Conservation (phyloP, 2,113 vertebrate species). For the Clarias macrocephalus region DNA sequence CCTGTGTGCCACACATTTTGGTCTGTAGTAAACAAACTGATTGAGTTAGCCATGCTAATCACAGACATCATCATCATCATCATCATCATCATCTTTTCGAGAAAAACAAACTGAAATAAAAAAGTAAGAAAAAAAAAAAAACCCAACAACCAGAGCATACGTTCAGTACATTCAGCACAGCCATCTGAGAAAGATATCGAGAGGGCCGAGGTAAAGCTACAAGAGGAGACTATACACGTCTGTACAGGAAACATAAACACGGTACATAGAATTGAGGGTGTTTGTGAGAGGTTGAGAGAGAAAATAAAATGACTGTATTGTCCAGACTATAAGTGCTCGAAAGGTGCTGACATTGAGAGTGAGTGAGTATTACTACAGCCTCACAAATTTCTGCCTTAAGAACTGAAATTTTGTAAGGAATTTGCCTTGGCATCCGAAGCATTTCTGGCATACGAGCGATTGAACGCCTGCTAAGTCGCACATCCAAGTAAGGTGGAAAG, state of each 20-base stretch:
- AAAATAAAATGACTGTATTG: not conserved
- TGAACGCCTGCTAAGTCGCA: too few species aligned
- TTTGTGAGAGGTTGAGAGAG: not conserved
- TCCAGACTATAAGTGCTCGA: not conserved
- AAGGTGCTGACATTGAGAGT: too few species aligned
- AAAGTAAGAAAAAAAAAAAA: slow-evolving; percentile 28
- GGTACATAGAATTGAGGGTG: slow-evolving; percentile 40
- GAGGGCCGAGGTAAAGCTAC: slow-evolving; percentile 62
- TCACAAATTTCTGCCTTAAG: too few species aligned
- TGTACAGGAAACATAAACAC: slow-evolving; percentile 53
- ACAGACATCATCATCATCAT: slow-evolving; percentile 82
- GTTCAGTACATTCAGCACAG: slow-evolving; percentile 87
- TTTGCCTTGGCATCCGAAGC: too few species aligned
- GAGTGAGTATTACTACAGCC: too few species aligned
- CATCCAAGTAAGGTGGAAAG: too few species aligned
- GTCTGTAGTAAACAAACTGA: slow-evolving; percentile 72
- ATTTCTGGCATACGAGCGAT: too few species aligned
- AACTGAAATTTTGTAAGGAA: too few species aligned
- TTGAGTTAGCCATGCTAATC: slow-evolving; percentile 80
- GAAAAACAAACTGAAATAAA: not conserved
- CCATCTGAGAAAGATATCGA: slow-evolving; percentile 66
- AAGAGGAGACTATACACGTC: slow-evolving; percentile 61
- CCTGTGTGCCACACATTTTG: slow-evolving; percentile 68
- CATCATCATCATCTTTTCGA: slow-evolving; percentile 63
- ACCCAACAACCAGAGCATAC: slow-evolving; percentile 63